phyloP scores from a whole-genome alignment of 1,140 invertebrate genomes.

The Zaprionus nigranus region DNA sequence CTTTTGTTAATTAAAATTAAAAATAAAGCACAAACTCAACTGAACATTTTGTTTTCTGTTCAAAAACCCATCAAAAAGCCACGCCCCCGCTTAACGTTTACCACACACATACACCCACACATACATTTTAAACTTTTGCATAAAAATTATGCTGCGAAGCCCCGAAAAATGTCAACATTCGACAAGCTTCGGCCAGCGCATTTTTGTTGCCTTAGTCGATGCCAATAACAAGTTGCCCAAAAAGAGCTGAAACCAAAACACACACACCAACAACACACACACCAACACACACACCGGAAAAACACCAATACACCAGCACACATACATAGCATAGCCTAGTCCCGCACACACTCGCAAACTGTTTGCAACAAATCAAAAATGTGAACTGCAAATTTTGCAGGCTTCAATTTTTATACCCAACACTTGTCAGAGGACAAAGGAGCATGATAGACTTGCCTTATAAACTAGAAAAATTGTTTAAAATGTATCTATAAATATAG shows the following conservation, averaged over 20 bases:
- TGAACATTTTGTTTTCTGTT: background rate
- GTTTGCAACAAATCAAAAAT: constrained; percentile 73
- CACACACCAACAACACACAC: constrained; percentile 9
- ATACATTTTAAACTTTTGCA: constrained; percentile 32
- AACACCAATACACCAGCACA: constrained; percentile 1
- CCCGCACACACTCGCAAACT: constrained; percentile 41
- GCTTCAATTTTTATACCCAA: constrained; percentile 27
- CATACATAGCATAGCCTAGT: constrained; percentile 20
- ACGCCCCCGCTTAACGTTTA: constrained; percentile 17
- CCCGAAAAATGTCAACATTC: constrained; percentile 73
- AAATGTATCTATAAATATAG: background rate
- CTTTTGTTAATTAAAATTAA: constrained; percentile 32
- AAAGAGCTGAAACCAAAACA: constrained; percentile 23
- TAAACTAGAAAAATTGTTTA: background rate
- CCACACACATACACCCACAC: background rate
- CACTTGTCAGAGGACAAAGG: background rate
- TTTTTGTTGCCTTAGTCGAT: constrained; percentile 47
- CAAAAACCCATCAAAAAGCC: constrained; percentile 7
- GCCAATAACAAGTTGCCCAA: constrained; percentile 60
- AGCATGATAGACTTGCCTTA: background rate
- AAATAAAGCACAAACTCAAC: background rate
- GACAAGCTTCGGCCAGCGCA: constrained; percentile 67
- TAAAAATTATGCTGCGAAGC: constrained; percentile 26
- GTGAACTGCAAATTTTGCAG: constrained; percentile 33
- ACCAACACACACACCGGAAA: background rate